Evolutionary conservation across 2,113 vertebrate species (phyloP).

Genomic region (Otis tarda): DNA sequence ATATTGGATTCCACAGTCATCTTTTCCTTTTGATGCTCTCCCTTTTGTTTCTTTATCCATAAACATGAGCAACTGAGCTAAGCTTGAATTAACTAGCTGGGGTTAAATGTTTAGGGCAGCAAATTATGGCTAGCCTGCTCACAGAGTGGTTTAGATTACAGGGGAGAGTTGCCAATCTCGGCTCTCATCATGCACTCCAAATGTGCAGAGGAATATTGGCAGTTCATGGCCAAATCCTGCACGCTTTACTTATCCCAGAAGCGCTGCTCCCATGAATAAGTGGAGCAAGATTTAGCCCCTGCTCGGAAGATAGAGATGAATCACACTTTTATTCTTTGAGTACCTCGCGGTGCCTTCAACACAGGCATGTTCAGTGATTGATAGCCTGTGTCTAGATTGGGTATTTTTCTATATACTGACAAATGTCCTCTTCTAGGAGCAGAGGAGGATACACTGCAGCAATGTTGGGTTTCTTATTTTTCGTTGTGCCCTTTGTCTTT

Average conservation of each 20-base stretch:
- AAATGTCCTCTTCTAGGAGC: constrained; percentile 58
- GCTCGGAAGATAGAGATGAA: constrained; percentile 49
- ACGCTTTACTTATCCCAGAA: constrained; percentile 13
- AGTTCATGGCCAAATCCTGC: constrained; percentile 51
- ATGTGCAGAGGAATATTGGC: constrained; percentile 31
- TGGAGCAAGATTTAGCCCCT: constrained; percentile 49
- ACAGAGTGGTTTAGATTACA: constrained; percentile 64
- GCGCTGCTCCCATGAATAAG: constrained; percentile 30
- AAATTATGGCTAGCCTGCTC: constrained; percentile 38
- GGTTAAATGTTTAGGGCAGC: constrained; percentile 73
- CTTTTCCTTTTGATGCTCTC: constrained; percentile 77
- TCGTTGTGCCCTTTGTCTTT: neutral
- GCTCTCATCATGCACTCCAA: constrained; percentile 61
- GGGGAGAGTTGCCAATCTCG: constrained; percentile 57
- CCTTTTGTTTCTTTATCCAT: constrained; percentile 76
- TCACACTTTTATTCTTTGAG: constrained; percentile 67
- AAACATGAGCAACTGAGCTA: constrained; percentile 75
- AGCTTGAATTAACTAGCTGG: constrained; percentile 73
- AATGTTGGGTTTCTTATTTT: constrained; percentile 4
- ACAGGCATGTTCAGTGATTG: constrained; percentile 52
- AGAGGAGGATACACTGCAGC: neutral
- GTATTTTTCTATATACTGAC: constrained; percentile 65
- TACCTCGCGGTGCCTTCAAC: constrained; percentile 39
- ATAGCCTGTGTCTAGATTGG: constrained; percentile 64
- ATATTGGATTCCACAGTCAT: constrained; percentile 74